Evolutionary conservation across 2,797 vertebrate genomes (phyloP), one percentile per base, ranked within the genome.

Genomic region (Gallinago stenura): DNA sequence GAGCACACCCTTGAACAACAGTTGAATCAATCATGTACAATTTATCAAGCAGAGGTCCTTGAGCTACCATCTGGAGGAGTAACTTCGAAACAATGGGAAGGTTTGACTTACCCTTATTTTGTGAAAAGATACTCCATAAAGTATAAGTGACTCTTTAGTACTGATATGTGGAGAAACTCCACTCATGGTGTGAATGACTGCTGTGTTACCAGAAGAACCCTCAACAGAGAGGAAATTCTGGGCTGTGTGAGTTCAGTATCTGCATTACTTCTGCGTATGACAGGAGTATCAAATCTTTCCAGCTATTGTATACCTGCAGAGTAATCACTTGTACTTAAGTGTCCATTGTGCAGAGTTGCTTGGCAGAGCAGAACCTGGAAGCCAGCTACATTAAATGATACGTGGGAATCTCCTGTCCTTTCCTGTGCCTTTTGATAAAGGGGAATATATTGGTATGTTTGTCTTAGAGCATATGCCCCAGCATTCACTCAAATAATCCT

Each of bases 131-230:
- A 16, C 4, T n/a, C 62, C 22, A 4, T 33, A n/a, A 64, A 20
- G 1, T 18, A 9, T 51, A 8, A 11, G 28, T 33, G 75, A 7
- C 1, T 68, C 56, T 84, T 35, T 31, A 60, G 30, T 43, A 13
- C 6, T 4, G 3, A 1, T 3, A 26, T 33, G 45, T 58, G 60
- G 50, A 73, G 81, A 8, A 61, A 22, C 19, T 56, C 15, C 20
- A 4, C 26, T 82, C 3, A 0, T 1, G 24, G 12, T 24, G 31
- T 25, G 17, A n/a, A 33, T 17, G 4, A 9, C 22, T 82, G n/a
- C 60, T 45, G 41, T 13, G 19, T n/a, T 33, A 18, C 10, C 53
- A 46, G 39, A n/a, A 26, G 33, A 75, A 21, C 39, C 56, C 19
- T 66, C 4, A 2, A 2, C 5, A 41, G 65, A 15, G 46, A 26